phyloP scores from a whole-genome alignment of 2,113 vertebrate genomes.

The Nerophis lumbriciformis region DNA sequence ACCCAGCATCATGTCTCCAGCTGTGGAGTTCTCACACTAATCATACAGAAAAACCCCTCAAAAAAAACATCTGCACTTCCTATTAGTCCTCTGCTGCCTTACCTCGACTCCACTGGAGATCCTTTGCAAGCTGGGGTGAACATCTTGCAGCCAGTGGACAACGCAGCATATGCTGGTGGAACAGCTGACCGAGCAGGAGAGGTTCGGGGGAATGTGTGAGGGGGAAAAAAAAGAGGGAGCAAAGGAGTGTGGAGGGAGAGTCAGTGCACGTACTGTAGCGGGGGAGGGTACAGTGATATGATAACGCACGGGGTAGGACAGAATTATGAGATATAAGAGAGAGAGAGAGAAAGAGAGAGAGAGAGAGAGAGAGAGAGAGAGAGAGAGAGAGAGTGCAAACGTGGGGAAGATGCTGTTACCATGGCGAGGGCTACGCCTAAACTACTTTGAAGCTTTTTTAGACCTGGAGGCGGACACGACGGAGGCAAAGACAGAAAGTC shows the following conservation, averaged over 20 bases:
- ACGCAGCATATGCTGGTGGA: conserved; percentile 54
- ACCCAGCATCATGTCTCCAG: conserved; percentile 29
- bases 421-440: conserved; percentile 58
- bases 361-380: conserved; percentile 13
- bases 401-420: conserved; percentile 56
- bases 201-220: conserved; percentile 20
- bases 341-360: neutral
- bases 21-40: conserved; percentile 50
- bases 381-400: conserved; percentile 11
- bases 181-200: conserved; percentile 40
- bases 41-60: neutral
- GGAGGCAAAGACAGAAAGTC: conserved; percentile 17
- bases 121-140: conserved; percentile 60
- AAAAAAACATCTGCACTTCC: conserved; percentile 6
- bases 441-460: conserved; percentile 36
- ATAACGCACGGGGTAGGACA: conserved; percentile 27
- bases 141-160: conserved; percentile 49
- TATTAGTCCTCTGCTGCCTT: conserved; percentile 34
- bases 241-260: conserved; percentile 17
- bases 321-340: conserved; percentile 47
- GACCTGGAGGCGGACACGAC: conserved; percentile 8
- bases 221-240: neutral
- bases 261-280: conserved; percentile 22
- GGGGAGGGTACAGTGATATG: conserved; percentile 51
- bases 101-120: conserved; percentile 57